phyloP scores from a whole-genome alignment of 2,113 vertebrate species.

The Siniperca chuatsi region DNA sequence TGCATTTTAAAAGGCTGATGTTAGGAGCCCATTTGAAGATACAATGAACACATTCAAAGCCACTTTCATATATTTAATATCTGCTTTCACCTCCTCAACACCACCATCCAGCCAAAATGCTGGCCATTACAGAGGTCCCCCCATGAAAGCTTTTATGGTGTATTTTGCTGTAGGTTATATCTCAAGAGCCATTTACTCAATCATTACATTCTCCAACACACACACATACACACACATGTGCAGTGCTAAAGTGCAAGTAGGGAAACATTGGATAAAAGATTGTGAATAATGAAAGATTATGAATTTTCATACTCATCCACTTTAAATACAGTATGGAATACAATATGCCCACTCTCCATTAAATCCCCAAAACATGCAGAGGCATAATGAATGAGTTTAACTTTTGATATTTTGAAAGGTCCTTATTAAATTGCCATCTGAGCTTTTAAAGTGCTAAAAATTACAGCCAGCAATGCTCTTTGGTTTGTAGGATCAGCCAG shows the following conservation, averaged over 20 bases:
- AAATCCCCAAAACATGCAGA: neutral
- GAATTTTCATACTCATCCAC: slow-evolving; percentile 13
- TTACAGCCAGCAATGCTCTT: neutral
- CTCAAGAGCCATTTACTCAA: neutral
- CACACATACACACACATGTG: slow-evolving; percentile 9
- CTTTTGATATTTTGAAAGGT: neutral
- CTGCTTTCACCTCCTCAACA: neutral
- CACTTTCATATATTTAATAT: slow-evolving; percentile 4
- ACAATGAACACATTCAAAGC: neutral
- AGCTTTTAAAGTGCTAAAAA: slow-evolving; percentile 13
- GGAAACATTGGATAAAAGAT: neutral
- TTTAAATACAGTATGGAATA: neutral
- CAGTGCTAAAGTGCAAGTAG: neutral
- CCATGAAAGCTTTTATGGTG: slow-evolving; percentile 1
- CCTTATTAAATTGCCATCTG: neutral
- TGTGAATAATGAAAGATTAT: slow-evolving; percentile 32
- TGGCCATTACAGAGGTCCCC: neutral
- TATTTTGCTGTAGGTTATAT: neutral
- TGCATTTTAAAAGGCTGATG: neutral
- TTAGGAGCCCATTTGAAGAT: neutral
- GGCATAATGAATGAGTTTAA: neutral
- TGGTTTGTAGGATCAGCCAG: neutral
- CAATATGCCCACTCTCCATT: neutral
- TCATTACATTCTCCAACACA: neutral
- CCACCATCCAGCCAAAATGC: neutral